Evolutionary conservation across 2,888 invertebrate genomes (phyloP).

Genomic region (Thumatha senex): DNA sequence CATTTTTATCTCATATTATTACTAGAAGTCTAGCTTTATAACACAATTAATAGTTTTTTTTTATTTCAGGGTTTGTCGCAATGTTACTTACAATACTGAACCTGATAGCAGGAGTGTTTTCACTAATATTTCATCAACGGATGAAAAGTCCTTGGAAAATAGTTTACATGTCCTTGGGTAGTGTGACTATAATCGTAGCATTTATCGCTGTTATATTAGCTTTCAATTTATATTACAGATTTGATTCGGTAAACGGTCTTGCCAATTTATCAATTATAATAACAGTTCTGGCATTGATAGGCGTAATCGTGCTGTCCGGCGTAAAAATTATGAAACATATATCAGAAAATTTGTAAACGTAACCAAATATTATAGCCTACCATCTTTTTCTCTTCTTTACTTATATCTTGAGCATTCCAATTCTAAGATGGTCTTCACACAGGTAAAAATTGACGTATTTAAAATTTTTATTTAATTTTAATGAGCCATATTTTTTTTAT

Average conservation of each 20-base stretch:
- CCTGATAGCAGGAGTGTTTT: conserved; percentile 51
- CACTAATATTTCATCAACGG: conserved; percentile 34
- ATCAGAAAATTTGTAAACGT: background rate
- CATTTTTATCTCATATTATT: too few species aligned
- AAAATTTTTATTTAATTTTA: too few species aligned
- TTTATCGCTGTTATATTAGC: conserved; percentile 48
- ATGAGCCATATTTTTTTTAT: too few species aligned
- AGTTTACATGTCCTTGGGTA: conserved; percentile 43
- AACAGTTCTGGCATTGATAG: conserved; percentile 45
- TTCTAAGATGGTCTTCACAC: too few species aligned
- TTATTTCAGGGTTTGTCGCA: conserved; percentile 58
- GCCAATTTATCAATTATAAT: conserved; percentile 46
- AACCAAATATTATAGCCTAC: too few species aligned
- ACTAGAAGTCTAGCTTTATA: too few species aligned
- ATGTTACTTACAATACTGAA: conserved; percentile 51
- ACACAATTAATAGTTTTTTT: background rate
- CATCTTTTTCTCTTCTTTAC: too few species aligned
- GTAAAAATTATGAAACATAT: conserved; percentile 10
- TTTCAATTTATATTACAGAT: conserved; percentile 36
- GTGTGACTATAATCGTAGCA: conserved; percentile 46
- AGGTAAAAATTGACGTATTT: too few species aligned
- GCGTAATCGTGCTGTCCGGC: conserved; percentile 38
- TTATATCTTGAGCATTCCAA: background rate
- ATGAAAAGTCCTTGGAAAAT: conserved; percentile 31
- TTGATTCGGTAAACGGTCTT: conserved; percentile 18